A percentile compares a stretch with the other conserved stretches of the same genome.
phyloP scores from a whole-genome alignment of 1,140 invertebrate genomes.

The Venturia canescens region DNA sequence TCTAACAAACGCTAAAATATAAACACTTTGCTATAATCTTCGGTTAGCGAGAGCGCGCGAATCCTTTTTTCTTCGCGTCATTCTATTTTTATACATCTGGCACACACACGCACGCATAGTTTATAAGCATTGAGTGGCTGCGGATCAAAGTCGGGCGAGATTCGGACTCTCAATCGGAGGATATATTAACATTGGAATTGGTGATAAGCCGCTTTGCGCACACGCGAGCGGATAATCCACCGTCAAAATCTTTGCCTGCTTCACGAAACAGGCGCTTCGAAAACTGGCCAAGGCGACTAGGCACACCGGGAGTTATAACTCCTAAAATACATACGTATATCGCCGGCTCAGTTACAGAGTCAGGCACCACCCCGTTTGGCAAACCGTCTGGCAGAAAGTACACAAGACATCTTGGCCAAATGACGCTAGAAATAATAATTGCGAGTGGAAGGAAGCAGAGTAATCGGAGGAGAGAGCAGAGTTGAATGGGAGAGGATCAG shows the following conservation, averaged over 20 bases:
- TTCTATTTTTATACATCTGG: background rate
- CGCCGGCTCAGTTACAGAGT: background rate
- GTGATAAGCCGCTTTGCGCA: slow-evolving; percentile 64
- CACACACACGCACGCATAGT: background rate
- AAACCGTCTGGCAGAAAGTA: background rate
- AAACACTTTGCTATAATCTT: background rate
- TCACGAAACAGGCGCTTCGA: slow-evolving; percentile 5
- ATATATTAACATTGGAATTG: slow-evolving; percentile 66
- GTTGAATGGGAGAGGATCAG: slow-evolving; percentile 14
- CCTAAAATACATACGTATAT: background rate
- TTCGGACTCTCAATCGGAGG: slow-evolving; percentile 28
- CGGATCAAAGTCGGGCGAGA: background rate
- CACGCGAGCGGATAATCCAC: slow-evolving; percentile 60
- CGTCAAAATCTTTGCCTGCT: slow-evolving; percentile 36
- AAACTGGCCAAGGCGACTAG: slow-evolving; percentile 9
- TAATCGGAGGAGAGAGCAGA: too few species aligned
- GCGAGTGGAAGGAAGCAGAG: slow-evolving; percentile 26
- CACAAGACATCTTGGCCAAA: background rate
- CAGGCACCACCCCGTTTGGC: slow-evolving; percentile 29
- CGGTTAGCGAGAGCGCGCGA: background rate
- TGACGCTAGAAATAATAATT: slow-evolving; percentile 51
- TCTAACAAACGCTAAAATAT: too few species aligned
- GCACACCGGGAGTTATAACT: background rate
- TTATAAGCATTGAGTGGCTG: background rate
- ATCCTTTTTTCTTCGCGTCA: background rate